Base-by-base conservation (phyloP, 2,797 vertebrate species). In the Hoplostethus mediterraneus region DNA sequence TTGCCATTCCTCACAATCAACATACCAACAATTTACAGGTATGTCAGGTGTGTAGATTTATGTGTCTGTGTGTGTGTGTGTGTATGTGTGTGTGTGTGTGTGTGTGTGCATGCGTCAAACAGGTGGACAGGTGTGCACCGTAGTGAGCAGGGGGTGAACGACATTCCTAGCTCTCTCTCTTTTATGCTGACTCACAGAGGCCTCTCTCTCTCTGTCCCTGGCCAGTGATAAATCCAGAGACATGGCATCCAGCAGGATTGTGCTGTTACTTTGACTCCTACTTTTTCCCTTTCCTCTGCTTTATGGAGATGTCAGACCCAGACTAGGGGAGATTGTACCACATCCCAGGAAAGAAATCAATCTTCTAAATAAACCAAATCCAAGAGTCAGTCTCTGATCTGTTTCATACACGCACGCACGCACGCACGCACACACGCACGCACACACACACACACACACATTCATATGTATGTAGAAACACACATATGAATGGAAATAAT, bases 181-280 rank as follows among this genome's bases (percentile, higher is more conserved):
- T n/a, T 69, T 56, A 30, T 38, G 48, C 68, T 59, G 44, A 73
- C 59, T 9, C 30, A 31, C 3, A 0, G 21, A 72, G 65, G 59
- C 44, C 25, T 74, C 28, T 67, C 74, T 51, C 33, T 36, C 51
- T 53, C 73, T 75, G 52, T 66, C 82, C 75, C 82, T 7, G 47
- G 78, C 56, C 38, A 38, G 70, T 54, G 81, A 89, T 92, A 92
- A 87, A 92, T 92, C 73, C 85, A 51, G 68, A 77, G 73, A 81
- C 80, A 73, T 87, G 73, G 71, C 73, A 89, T 91, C 88, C 81
- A 79, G 80, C 76, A 87, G 77, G 82, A 88, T 88, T 89, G 77
- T 57, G 52, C 77, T 75, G 72, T 82, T 84, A 71, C 72, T 87
- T 79, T 75, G 71, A 82, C 74, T 84, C 76, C 61, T 75, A 74